These are phyloP conservation scores for Microcebus griseorufus DNA, from an alignment of 2,113 vertebrate genomes.

Conservation along the genomic window DNA sequence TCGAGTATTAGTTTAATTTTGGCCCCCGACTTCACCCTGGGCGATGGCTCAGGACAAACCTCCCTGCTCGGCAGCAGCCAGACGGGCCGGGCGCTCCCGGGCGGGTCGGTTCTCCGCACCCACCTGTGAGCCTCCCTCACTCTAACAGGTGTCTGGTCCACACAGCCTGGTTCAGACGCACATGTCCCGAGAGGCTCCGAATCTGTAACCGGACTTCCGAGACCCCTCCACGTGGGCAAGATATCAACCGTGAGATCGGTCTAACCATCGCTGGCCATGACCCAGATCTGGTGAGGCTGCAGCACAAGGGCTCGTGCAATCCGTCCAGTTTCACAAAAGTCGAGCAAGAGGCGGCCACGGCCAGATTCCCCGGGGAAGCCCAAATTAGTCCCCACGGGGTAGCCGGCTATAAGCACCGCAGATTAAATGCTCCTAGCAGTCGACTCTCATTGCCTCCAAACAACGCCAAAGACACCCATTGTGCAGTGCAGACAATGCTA, in stretches of 20 bases:
- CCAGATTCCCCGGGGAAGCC: rapidly evolving
- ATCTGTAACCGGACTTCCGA: rapidly evolving
- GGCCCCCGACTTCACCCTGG: not conserved
- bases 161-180: no score
- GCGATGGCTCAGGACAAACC: not conserved
- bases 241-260: rapidly evolving
- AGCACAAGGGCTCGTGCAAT: not conserved
- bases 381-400: rapidly evolving
- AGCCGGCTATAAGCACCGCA: rapidly evolving
- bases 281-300: rapidly evolving
- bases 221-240: rapidly evolving
- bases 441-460: not conserved
- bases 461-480: not conserved
- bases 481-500: rapidly evolving
- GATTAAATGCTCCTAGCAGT: rapidly evolving
- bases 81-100: rapidly evolving
- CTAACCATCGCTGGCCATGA: not conserved
- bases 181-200: rapidly evolving
- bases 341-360: rapidly evolving
- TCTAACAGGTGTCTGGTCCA: rapidly evolving
- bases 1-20: not conserved
- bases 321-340: no score
- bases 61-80: not conserved
- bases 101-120: no score
- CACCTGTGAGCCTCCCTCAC: no score